These are phyloP conservation scores for Cephalotes varians DNA, from an alignment of 2,888 invertebrate genomes.

Conservation along the genomic window DNA sequence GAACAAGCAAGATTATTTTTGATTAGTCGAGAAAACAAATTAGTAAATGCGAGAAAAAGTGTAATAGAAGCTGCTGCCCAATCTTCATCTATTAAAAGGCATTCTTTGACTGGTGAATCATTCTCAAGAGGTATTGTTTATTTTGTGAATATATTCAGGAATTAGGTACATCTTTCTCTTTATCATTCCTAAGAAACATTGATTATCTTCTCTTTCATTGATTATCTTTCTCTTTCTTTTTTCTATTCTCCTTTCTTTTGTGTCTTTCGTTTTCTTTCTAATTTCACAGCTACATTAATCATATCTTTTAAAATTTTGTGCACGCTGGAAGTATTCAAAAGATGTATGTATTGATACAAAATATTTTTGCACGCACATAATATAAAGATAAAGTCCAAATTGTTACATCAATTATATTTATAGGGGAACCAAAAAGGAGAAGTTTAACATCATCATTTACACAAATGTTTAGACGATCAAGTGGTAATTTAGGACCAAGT, in stretches of 20 bases:
- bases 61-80: conserved; percentile 86
- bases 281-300: conserved; percentile 15
- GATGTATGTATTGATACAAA: conserved; percentile 74
- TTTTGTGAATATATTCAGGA: conserved; percentile 46
- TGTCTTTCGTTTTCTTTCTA: neutral
- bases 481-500: conserved; percentile 85
- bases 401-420: conserved; percentile 50
- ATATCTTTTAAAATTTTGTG: conserved; percentile 58
- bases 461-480: conserved; percentile 91
- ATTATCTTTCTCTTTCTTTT: neutral
- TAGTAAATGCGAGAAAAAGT: conserved; percentile 90
- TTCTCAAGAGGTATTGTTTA: conserved; percentile 82
- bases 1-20: conserved; percentile 93
- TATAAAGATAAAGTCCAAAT: neutral
- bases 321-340: conserved; percentile 73
- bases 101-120: conserved; percentile 79
- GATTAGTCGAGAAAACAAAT: conserved; percentile 92
- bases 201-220: neutral
- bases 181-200: neutral
- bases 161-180: conserved; percentile 39
- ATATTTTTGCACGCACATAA: conserved; percentile 26
- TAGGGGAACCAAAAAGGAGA: conserved; percentile 90
- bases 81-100: conserved; percentile 71
- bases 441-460: conserved; percentile 92
- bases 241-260: neutral